Evolutionary conservation across 2,113 vertebrate species (phyloP), one percentile per base, ranked within the genome.

Genomic region (Sebastes schlegelii): DNA sequence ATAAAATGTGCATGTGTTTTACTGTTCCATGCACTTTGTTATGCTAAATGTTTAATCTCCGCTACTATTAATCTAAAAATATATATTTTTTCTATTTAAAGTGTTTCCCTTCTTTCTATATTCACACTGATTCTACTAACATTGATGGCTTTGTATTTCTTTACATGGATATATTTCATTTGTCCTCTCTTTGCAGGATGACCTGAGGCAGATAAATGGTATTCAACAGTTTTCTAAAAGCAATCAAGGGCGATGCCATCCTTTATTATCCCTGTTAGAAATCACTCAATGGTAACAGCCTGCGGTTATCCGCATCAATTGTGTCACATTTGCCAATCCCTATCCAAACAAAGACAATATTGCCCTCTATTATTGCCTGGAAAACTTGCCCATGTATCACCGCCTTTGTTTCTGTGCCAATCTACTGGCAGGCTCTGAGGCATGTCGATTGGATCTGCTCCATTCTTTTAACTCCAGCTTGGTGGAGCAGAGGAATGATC

Each of bases 261-360:
- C 55, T 79, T 85, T 80, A 64, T 74, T 80, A 17, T 77, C 49
- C 42, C 46, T 54, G 54, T 34, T 77, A 78, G 80, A 79, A 84
- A 78, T 54, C 75, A 78, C 65, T 79, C 66, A 73, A 61, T 65
- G 45, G 57, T 86, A 77, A 73, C 62, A 77, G 85, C 81, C 85
- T 21, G 61, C 34, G 71, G 80, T 77, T 79, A 83, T 73, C 65
- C 21, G 55, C 43, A 74, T 86, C 70, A 69, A 26, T 64, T 66
- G 60, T 26, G 68, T 77, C 74, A 64, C 49, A 11, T 72, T 84
- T 66, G 82, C 55, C 74, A 84, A 78, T 67, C 62, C 17, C 49
- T 73, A 17, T 72, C 69, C 77, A 88, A 85, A 89, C 76, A 86
- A 86, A 87, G 67, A 83, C 82, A 86, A 85, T 89, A 86, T 77